These are phyloP conservation scores for Corvus cornix DNA, from an alignment of 2,113 vertebrate genomes.

Conservation along the genomic window DNA sequence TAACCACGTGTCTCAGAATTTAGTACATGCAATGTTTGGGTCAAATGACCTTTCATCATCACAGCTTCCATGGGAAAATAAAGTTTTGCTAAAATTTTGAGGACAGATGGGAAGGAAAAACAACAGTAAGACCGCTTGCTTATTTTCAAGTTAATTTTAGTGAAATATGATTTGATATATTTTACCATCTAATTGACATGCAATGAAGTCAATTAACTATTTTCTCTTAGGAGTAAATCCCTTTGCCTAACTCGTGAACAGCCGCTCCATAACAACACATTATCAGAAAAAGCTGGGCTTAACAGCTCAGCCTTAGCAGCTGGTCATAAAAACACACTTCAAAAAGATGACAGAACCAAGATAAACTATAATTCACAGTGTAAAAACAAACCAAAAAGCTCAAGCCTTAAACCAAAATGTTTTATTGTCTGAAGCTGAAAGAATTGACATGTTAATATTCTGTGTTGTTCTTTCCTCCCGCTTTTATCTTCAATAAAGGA, in stretches of 20 bases:
- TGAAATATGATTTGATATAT: not conserved
- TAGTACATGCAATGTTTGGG: not conserved
- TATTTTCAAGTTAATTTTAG: not conserved
- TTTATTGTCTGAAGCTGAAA: not conserved
- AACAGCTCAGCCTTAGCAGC: not conserved
- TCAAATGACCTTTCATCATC: not conserved
- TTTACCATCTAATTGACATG: not conserved
- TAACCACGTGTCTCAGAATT: not conserved
- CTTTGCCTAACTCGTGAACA: not conserved
- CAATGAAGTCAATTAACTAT: not conserved
- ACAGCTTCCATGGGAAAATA: not conserved
- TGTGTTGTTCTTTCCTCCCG: not conserved
- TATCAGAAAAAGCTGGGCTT: not conserved
- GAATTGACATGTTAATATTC: slow-evolving; percentile 30
- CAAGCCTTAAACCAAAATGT: not conserved
- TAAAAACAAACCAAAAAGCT: not conserved
- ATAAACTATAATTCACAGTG: not conserved
- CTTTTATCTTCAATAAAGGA: slow-evolving; percentile 36
- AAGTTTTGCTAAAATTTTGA: not conserved
- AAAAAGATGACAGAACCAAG: not conserved
- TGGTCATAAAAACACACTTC: not conserved
- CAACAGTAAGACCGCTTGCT: not conserved
- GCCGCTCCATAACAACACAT: not conserved
- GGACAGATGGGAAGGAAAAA: not conserved
- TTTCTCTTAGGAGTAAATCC: not conserved